Evolutionary conservation across 2,888 invertebrate species (phyloP).

Genomic region (Cactoblastis cactorum): DNA sequence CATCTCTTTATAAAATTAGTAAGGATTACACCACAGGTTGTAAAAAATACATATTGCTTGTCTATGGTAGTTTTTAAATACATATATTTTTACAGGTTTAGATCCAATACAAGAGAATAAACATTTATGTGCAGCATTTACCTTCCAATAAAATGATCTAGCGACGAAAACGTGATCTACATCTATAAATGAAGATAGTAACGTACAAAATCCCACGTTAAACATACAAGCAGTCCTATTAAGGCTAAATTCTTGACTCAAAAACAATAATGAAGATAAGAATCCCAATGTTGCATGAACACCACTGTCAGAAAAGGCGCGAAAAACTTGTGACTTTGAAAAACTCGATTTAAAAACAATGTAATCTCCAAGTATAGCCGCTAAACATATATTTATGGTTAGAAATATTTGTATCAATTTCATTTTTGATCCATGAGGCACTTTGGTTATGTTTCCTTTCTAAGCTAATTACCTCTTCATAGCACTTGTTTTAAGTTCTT

Average conservation of each 20-base stretch:
- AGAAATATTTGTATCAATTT: neutral
- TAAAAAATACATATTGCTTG: too few relatives aligned
- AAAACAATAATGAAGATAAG: conserved; percentile 52
- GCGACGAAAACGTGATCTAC: conserved; percentile 64
- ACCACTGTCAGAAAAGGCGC: conserved; percentile 49
- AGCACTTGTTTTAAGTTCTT: neutral
- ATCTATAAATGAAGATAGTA: conserved; percentile 56
- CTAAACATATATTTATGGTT: conserved; percentile 9
- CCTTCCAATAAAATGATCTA: conserved; percentile 56
- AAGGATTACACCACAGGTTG: too few relatives aligned
- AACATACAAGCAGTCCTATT: conserved; percentile 30
- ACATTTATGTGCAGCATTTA: too few relatives aligned
- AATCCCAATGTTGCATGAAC: conserved; percentile 55
- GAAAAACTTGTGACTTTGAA: conserved; percentile 43
- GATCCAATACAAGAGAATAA: too few relatives aligned
- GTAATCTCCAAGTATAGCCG: conserved; percentile 53
- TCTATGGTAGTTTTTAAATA: too few relatives aligned
- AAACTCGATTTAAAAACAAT: conserved; percentile 59
- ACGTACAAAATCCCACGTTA: conserved; percentile 51
- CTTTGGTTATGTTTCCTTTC: neutral
- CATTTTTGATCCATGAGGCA: conserved; percentile 25
- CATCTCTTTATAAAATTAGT: too few relatives aligned
- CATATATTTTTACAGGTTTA: too few relatives aligned
- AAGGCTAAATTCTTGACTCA: conserved; percentile 40
- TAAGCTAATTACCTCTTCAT: neutral